A percentile compares a stretch with the other conserved stretches of the same genome.
Conservation (phyloP, 2,113 vertebrate genomes). For the Thamnophis sirtalis region DNA sequence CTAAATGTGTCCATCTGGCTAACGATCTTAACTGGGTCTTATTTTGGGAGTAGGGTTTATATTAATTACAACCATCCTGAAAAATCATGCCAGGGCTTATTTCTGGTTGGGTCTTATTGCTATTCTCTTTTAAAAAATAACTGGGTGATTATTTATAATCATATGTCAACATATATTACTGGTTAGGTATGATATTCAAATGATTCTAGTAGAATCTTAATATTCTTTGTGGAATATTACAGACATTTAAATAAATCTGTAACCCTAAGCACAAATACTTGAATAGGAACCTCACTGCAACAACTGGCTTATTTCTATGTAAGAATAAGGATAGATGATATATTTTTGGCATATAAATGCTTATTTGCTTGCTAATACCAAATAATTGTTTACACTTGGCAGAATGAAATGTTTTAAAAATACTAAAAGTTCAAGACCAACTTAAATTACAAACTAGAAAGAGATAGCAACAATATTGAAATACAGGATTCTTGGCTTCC, state of each 20-base stretch:
- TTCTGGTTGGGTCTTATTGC: not conserved
- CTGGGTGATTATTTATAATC: not conserved
- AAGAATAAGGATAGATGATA: not conserved
- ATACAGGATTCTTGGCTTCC: not conserved
- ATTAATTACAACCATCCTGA: too few species aligned
- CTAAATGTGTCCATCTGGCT: too few species aligned
- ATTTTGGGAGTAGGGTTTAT: too few species aligned
- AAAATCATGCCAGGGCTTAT: too few species aligned
- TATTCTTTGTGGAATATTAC: not conserved
- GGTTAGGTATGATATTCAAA: not conserved
- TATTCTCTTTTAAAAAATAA: not conserved
- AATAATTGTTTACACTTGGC: conserved; percentile 43
- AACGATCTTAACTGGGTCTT: too few species aligned
- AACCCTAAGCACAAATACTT: not conserved
- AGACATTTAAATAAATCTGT: not conserved
- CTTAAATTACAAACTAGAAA: conserved; percentile 28
- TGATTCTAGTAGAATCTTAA: not conserved
- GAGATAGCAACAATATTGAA: conserved; percentile 28
- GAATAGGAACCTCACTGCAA: not conserved
- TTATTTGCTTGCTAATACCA: conserved; percentile 32
- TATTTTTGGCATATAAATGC: not conserved
- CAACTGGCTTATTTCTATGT: not conserved
- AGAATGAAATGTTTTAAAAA: conserved; percentile 11
- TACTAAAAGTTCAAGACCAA: conserved; percentile 35
- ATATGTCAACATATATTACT: not conserved